Base-by-base conservation (phyloP, 64 coral and sea anemone species). In the Catalaphyllia jardinei region DNA sequence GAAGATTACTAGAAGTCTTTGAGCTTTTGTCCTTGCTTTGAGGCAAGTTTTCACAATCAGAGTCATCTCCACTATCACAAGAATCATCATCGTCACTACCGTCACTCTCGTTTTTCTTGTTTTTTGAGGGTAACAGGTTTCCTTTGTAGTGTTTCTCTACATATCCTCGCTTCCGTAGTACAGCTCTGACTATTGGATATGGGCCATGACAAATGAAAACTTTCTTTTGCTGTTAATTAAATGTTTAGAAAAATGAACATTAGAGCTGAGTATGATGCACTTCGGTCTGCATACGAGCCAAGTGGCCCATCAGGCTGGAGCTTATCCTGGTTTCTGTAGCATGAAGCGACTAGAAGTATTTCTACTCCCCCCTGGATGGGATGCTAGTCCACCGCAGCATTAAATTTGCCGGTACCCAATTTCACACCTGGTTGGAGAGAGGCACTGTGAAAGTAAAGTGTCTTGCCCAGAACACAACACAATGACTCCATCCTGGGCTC, bases 101-200 rank as follows among this genome's bases (percentile, higher is more conserved):
- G 28, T 86, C 88, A 25, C 83, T 90, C 1, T 94, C 89, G 33
- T 84, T 86, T 20, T 88, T 80, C 69, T 87, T 94, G 38, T 87
- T 86, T 24, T 74, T 89, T 30, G 89, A 30, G 49, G 87, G 67
- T 12, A 93, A 63, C 29, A 84, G 81, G 60, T 86, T 90, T 10
- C 91, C 92, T 79, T 97, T 93, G 74, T 83, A 98, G 38, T 98
- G 93, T 65, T 98, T 98, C 57, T 98, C 96, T 11, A 98, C 91
- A 86, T 88, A 98, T 62, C 96, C 96, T 55, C 96, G 87, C 22
- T 92, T 87, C 50, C 96, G 83, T 28, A 98, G 62, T 24, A 91
- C 86, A 20, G 93, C 96, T 73, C 96, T 91, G 4, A 98, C 93
- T 30, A 98, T 94, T 42, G 96, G 91, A 71, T 98, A 98, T 8